Percentiles rank a stretch among this genome's conserved stretches.
These are phyloP conservation scores for Asbolus verrucosus DNA, from an alignment of 1,140 invertebrate species.

Conservation along the genomic window DNA sequence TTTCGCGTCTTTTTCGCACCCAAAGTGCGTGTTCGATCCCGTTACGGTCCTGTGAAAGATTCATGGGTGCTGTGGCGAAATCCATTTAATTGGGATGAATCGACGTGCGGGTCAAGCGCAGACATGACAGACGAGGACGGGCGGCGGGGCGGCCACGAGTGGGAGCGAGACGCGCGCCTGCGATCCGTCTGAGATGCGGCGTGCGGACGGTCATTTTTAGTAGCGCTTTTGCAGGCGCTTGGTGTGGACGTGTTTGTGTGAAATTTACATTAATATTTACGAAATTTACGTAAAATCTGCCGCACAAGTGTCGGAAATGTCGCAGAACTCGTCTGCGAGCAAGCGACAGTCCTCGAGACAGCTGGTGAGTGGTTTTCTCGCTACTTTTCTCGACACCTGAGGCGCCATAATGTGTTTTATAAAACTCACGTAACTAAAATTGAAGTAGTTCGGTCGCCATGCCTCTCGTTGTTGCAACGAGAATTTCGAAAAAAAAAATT, in stretches of 20 bases:
- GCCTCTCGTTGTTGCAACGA: conserved; percentile 37
- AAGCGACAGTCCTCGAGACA: conserved; percentile 54
- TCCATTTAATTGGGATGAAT: conserved; percentile 15
- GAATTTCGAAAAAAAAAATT: conserved; percentile 9
- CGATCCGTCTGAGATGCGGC: not conserved
- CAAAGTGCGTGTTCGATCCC: not conserved
- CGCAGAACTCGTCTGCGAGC: conserved; percentile 52
- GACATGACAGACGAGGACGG: not conserved
- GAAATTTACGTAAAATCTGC: conserved; percentile 54
- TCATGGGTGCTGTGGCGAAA: not conserved
- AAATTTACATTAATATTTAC: conserved; percentile 47
- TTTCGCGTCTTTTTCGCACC: too few species aligned
- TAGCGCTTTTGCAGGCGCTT: conserved; percentile 56
- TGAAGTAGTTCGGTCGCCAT: conserved; percentile 52
- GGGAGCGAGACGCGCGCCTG: not conserved
- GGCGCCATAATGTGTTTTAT: conserved; percentile 54
- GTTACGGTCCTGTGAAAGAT: not conserved
- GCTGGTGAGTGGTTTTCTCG: conserved; percentile 55
- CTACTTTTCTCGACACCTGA: conserved; percentile 1
- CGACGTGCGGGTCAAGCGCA: not conserved
- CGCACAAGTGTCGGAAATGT: conserved; percentile 48
- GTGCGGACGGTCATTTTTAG: conserved; percentile 53
- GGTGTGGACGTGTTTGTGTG: conserved; percentile 54
- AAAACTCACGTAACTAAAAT: conserved; percentile 55
- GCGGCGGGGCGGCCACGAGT: too few species aligned